Evolutionary conservation across 2,113 vertebrate genomes (phyloP), one percentile per base, ranked within the genome.

Genomic region (Sphyrna mokarran): DNA sequence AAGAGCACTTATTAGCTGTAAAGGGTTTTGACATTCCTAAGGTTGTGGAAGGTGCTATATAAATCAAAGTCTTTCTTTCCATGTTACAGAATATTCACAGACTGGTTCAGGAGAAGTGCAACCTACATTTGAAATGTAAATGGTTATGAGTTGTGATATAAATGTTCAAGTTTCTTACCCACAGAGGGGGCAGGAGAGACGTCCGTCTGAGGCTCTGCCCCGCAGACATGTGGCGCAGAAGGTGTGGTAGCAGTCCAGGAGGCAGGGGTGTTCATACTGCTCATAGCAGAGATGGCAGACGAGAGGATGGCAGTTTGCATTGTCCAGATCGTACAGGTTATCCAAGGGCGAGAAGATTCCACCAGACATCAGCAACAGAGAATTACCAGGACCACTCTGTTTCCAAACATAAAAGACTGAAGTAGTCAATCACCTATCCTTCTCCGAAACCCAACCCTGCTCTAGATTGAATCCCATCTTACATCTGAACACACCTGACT

Each of bases 221-320:
- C 98, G 97, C 96, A 99, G 97, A 96, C 99, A 99, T 97, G 97
- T 98, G 95, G 98, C 98, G 0, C 98, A 99, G 97, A 98, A 98
- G 97, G 98, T 98, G 97, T 99, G 99, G 97, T 99, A 99, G 96
- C 98, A 99, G 96, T 99, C 99, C 95, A 99, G 97, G 96, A 99
- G 97, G 96, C 98, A 99, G 0, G 98, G 98, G 23, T 98, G 98
- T 96, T 98, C 98, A 96, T 98, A 99, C 96, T 98, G 98, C 96
- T 98, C 97, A 0, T 98, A 98, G 97, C 99, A 99, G 95, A 99
- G 97, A 94, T 98, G 98, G 95, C 98, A 99, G 96, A 98, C 97
- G 93, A 99, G 97, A 0, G 98, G 99, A 97, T 99, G 98, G 96
- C 98, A 97, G 61, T 97, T 98, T 0, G 96, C 96, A 1, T 98